Evolutionary conservation across 30 jellyfish, hydroid and myxozoan species (phyloP), one percentile per base, ranked within the genome.

Genomic region (Pseudorhiza aurosa): DNA sequence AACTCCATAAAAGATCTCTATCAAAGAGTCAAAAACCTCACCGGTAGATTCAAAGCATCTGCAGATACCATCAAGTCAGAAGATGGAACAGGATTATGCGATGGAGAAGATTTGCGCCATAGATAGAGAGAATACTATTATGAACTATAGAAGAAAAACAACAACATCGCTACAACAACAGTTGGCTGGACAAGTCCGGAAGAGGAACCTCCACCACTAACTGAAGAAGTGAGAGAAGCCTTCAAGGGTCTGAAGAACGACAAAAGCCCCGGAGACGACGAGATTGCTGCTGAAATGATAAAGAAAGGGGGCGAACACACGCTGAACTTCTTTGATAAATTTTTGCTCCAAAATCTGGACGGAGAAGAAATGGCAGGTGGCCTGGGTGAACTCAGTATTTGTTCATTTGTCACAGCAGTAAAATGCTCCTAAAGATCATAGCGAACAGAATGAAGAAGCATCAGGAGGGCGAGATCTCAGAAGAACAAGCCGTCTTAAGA

Each of bases 361-460:
- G 17, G 35, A 59, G 22, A 0, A 33, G 53, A 24, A 77, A 43
- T 77, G 70, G 82, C 89, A 81, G 4, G 70, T 0, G 30, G 81
- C 58, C 25, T 77, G 82, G 89, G 31, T 33, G 25, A 77, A n/a
- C 27, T 58, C 82, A 3, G 0, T 77, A n/a, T 57, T 77, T 60
- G 89, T 77, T 77, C 6, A 77, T 77, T 2, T 12, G 89, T 30
- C 89, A 58, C 42, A 17, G 55, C n/a, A 58, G 89, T 39, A 35
- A 77, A 62, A 60, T 77, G 82, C 28, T 77, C 50, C 58, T 77
- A 28, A 36, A 60, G 42, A 39, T 44, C 32, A 58, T n/a, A n/a
- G n/a, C n/a, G n/a, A n/a, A n/a, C n/a, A n/a, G n/a, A n/a, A n/a
- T n/a, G n/a, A n/a, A n/a, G 58, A 5, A 8, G 42, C 17, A 37